Percentiles rank a stretch among this genome's conserved stretches.
Evolutionary conservation across 1,140 invertebrate species (phyloP).

Genomic region (Meloidogyne floridensis): DNA sequence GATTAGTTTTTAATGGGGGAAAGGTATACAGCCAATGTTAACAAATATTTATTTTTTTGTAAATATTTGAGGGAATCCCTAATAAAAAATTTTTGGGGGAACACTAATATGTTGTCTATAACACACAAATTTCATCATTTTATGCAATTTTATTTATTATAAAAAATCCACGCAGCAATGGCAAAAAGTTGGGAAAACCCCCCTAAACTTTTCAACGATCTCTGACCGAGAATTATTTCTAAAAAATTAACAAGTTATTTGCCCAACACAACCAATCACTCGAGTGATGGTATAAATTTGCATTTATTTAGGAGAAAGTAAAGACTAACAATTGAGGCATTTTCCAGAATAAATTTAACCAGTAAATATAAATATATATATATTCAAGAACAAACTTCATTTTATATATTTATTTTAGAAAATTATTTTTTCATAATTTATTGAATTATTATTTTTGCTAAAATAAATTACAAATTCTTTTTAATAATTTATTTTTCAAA

Average conservation of each 20-base stretch:
- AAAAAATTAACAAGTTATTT: background rate
- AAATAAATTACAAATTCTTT: too few species aligned
- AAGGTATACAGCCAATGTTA: background rate
- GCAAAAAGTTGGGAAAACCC: background rate
- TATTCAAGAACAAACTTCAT: too few species aligned
- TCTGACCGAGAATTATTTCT: background rate
- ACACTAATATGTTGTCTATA: background rate
- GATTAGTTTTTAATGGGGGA: background rate
- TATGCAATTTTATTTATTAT: background rate
- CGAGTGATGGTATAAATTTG: background rate
- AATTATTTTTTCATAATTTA: too few species aligned
- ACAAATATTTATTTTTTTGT: background rate
- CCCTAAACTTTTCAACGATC: background rate
- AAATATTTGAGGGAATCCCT: slow-evolving; percentile 4
- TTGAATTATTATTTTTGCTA: too few species aligned
- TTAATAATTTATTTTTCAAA: too few species aligned
- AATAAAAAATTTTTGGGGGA: background rate
- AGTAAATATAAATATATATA: too few species aligned
- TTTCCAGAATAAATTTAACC: too few species aligned
- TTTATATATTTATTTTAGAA: too few species aligned
- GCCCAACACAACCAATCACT: slow-evolving; percentile 2
- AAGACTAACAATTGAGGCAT: too few species aligned
- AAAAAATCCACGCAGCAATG: background rate
- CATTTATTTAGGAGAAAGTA: background rate
- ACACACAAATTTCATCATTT: slow-evolving; percentile 6